A percentile compares a stretch with the other conserved stretches of the same genome.
phyloP scores from a whole-genome alignment of 2,113 vertebrate genomes.

The Bubo blakistoni region DNA sequence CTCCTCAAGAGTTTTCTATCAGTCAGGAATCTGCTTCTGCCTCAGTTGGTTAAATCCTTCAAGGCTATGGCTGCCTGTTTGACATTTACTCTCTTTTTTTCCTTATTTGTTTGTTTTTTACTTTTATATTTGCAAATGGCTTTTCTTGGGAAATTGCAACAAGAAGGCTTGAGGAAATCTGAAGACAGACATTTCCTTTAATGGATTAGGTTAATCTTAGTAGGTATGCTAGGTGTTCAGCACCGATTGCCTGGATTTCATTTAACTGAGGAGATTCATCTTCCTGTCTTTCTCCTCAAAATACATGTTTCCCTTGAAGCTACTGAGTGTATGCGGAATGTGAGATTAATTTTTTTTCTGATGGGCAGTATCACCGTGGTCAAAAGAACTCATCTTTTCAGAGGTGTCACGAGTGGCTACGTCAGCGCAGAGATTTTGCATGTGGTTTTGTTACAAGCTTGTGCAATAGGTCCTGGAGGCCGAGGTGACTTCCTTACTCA shows the following conservation, averaged over 20 bases:
- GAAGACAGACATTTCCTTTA: neutral
- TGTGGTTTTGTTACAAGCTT: neutral
- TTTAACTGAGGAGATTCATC: neutral
- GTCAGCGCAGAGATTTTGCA: neutral
- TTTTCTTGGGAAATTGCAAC: neutral
- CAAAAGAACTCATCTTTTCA: neutral
- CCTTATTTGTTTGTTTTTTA: neutral
- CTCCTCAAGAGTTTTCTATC: neutral
- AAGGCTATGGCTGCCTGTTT: neutral
- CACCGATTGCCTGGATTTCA: neutral
- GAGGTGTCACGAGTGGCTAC: neutral
- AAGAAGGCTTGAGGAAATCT: neutral
- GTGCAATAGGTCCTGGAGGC: neutral
- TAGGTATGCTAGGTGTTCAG: neutral
- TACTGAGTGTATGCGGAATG: neutral
- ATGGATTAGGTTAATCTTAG: too few relatives aligned
- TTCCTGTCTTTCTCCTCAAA: neutral
- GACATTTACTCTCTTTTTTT: neutral
- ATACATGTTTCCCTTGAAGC: neutral
- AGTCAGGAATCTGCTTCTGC: neutral
- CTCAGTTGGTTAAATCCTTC: neutral
- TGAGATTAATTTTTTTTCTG: neutral
- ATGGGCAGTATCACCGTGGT: too few relatives aligned
- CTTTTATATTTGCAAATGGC: neutral
- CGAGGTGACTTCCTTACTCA: neutral